phyloP scores from a whole-genome alignment of 2,113 vertebrate genomes.

The Scophthalmus maximus region DNA sequence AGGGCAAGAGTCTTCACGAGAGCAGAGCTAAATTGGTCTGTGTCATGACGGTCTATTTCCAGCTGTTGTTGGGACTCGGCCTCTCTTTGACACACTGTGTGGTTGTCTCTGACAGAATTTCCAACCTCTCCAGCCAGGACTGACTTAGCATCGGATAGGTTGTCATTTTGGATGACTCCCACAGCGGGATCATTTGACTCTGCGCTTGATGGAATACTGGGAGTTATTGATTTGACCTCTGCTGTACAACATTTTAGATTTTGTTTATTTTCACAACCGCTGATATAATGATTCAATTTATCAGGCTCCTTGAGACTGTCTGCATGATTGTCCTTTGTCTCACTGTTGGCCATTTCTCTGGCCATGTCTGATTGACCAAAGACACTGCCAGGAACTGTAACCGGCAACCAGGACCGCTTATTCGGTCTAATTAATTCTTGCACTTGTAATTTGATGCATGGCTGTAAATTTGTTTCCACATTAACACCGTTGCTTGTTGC shows the following conservation, averaged over 20 bases:
- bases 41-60: conserved; percentile 33
- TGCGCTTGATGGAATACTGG: not conserved
- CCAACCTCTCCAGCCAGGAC: conserved; percentile 51
- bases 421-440: conserved; percentile 22
- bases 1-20: conserved; percentile 12
- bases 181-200: conserved; percentile 39
- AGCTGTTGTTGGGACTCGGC: conserved; percentile 62
- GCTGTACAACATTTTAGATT: conserved; percentile 4
- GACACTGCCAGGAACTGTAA: conserved; percentile 15
- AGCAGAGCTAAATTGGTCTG: conserved; percentile 19
- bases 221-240: conserved; percentile 49
- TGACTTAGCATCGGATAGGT: conserved; percentile 54
- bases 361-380: not conserved
- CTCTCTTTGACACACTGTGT: conserved; percentile 45
- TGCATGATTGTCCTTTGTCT: too few species aligned
- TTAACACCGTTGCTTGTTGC: conserved; percentile 13
- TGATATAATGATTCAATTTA: not conserved
- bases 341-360: conserved; percentile 1
- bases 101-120: conserved; percentile 45
- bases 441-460: not conserved
- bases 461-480: conserved; percentile 26
- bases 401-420: conserved; percentile 5
- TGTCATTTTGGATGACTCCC: conserved; percentile 55
- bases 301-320: not conserved
- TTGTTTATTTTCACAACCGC: conserved; percentile 21